These are phyloP conservation scores for Mallotus villosus DNA, from an alignment of 2,797 vertebrate genomes.

Conservation along the genomic window DNA sequence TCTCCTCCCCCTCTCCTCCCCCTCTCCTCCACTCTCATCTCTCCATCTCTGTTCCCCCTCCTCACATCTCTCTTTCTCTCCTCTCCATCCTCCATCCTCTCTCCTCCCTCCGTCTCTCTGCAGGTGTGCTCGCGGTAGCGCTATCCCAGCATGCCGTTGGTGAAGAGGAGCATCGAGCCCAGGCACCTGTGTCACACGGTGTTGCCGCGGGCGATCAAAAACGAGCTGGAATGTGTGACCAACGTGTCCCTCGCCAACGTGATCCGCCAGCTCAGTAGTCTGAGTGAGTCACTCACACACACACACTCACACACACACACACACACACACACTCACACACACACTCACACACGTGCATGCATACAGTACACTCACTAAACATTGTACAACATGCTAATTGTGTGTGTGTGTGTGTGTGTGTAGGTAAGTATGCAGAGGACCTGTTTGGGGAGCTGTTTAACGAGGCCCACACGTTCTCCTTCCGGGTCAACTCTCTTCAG, in stretches of 20 bases:
- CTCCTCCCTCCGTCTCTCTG: slow-evolving; percentile 1
- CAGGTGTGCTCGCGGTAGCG: slow-evolving; percentile 64
- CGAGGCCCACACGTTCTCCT: slow-evolving; percentile 97
- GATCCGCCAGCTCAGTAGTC: slow-evolving; percentile 96
- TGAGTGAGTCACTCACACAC: slow-evolving; percentile 83
- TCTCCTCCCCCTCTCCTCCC: slow-evolving; percentile 1
- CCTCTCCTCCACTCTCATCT: not conserved
- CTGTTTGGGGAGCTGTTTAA: slow-evolving; percentile 98
- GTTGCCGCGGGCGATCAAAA: slow-evolving; percentile 93
- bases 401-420: not conserved
- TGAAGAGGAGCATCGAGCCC: slow-evolving; percentile 98
- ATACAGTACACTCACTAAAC: too few species aligned
- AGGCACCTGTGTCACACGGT: slow-evolving; percentile 97
- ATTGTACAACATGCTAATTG: not conserved
- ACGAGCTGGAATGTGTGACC: slow-evolving; percentile 97
- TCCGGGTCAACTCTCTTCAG: slow-evolving; percentile 96
- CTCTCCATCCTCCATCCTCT: not conserved
- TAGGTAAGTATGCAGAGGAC: slow-evolving; percentile 99
- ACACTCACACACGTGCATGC: not conserved
- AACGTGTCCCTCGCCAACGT: slow-evolving; percentile 98
- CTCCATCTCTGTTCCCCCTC: too few species aligned
- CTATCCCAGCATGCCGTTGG: slow-evolving; percentile 83
- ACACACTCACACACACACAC: slow-evolving; percentile 10
- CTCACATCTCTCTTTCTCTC: too few species aligned
- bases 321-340: not conserved